Percentiles rank a stretch among this genome's conserved stretches.
Evolutionary conservation across 2,888 invertebrate genomes (phyloP).

Genomic region (Dicyrtomina minuta): DNA sequence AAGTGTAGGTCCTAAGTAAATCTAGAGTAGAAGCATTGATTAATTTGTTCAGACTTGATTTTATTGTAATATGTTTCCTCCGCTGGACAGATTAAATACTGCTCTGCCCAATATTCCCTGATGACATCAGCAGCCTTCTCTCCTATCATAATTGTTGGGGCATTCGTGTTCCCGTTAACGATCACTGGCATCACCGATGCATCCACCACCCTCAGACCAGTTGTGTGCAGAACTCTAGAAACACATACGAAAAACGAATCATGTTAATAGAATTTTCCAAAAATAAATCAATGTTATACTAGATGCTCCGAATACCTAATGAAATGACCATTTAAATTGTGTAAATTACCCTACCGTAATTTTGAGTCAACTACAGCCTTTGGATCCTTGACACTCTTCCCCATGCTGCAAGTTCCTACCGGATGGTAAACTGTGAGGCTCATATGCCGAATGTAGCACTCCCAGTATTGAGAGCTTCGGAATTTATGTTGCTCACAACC

Average conservation of each 20-base stretch:
- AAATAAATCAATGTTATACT: too few species aligned
- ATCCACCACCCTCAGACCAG: constrained; percentile 59
- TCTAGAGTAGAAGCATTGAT: constrained; percentile 7
- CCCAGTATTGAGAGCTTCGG: constrained; percentile 66
- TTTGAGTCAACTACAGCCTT: constrained; percentile 50
- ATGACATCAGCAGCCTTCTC: constrained; percentile 45
- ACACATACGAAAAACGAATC: too few species aligned
- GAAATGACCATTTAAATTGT: too few species aligned
- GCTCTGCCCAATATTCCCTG: constrained; percentile 44
- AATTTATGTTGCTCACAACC: constrained; percentile 56
- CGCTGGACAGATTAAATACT: constrained; percentile 35
- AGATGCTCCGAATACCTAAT: too few species aligned
- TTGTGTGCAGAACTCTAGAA: constrained; percentile 27
- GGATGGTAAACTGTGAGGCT: constrained; percentile 69
- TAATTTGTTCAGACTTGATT: not conserved
- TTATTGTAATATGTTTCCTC: too few species aligned
- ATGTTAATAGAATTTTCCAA: too few species aligned
- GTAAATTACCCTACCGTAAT: constrained; percentile 43
- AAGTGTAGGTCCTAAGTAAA: too few species aligned
- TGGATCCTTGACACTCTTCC: constrained; percentile 34
- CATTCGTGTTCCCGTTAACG: constrained; percentile 45
- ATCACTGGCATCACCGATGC: constrained; percentile 39
- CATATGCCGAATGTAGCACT: constrained; percentile 64
- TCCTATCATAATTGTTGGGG: constrained; percentile 44
- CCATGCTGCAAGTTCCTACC: constrained; percentile 70